Base-by-base conservation (phyloP, 2,797 vertebrate species). In the Enteromius unitaeniatus region DNA sequence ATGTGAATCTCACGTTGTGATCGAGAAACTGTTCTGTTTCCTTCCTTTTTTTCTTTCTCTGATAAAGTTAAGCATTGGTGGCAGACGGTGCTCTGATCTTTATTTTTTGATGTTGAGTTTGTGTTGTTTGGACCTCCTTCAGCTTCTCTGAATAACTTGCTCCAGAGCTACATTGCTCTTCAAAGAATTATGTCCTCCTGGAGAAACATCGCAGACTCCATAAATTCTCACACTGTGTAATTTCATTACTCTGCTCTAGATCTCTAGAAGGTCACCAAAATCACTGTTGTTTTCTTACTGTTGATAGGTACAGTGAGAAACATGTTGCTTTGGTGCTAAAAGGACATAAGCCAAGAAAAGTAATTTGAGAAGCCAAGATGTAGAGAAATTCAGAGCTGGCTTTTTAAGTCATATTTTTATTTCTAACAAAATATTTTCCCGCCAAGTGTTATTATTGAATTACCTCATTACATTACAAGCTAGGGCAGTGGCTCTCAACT, bases 71-170 rank as follows among this genome's bases (percentile, higher is more conserved):
- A 73, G 28, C 55, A 37, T 34, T 23, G 64, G 28, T 64, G 45
- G 53, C 21, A 76, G 67, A 79, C 49, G 47, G 21, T 67, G 49
- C 51, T 51, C 49, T 69, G 51, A 67, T 37, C 51, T 77, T 23
- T 1, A 1, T 42, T 53, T 85, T 78, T 83, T 81, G n/a, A 83
- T 83, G 78, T 85, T 78, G 85, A 78, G 78, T 81, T 73, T 49
- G 79, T 85, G 77, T 85, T 87, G 81, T 67, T 83, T 70, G 67
- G 86, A 81, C 45, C 80, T 76, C 51, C 77, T 79, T 83, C 64
- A 83, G 70, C 40, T 79, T 51, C 51, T 26, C 62, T 70, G 77
- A 62, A 49, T 75, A 64, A 81, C 83, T 51, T 78, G 26, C 19
- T 73, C 53, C 79, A 49, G 55, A 49, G 45, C 42, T 49, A 74